A percentile compares a stretch with the other conserved stretches of the same genome.
These are phyloP conservation scores for Sitta carolinensis DNA, from an alignment of 2,797 vertebrate species.

Conservation along the genomic window DNA sequence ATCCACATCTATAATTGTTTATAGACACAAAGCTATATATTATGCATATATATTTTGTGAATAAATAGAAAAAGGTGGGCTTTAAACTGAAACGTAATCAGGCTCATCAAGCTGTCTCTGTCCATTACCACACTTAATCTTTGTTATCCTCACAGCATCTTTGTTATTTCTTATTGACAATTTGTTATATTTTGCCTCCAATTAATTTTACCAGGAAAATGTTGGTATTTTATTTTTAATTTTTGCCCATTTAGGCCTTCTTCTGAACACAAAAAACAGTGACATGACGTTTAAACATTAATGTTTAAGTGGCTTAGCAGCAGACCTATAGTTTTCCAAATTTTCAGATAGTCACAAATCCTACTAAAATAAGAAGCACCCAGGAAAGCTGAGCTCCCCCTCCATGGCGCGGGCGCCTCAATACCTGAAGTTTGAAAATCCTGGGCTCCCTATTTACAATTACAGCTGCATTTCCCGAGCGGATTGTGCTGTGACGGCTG, in stretches of 20 bases:
- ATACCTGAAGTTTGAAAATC: neutral
- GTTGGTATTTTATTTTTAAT: neutral
- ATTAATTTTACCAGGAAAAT: neutral
- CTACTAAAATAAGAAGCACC: neutral
- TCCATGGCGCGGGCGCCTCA: rapidly evolving
- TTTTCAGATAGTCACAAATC: neutral
- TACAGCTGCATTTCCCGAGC: neutral
- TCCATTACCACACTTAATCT: neutral
- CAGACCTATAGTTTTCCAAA: neutral
- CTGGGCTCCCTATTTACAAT: neutral
- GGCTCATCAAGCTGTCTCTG: neutral
- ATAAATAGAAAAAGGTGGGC: neutral
- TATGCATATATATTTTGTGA: neutral
- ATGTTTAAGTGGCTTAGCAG: neutral
- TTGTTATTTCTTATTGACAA: neutral
- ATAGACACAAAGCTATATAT: neutral
- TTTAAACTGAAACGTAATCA: neutral
- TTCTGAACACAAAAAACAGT: neutral
- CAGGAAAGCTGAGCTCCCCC: neutral
- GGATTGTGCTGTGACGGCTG: neutral
- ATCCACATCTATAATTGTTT: neutral
- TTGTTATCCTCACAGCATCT: neutral
- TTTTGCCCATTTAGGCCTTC: neutral
- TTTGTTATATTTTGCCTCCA: neutral
- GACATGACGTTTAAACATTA: neutral